Base-by-base conservation (phyloP, 2,888 invertebrate genomes). In the Lapara coniferarum region DNA sequence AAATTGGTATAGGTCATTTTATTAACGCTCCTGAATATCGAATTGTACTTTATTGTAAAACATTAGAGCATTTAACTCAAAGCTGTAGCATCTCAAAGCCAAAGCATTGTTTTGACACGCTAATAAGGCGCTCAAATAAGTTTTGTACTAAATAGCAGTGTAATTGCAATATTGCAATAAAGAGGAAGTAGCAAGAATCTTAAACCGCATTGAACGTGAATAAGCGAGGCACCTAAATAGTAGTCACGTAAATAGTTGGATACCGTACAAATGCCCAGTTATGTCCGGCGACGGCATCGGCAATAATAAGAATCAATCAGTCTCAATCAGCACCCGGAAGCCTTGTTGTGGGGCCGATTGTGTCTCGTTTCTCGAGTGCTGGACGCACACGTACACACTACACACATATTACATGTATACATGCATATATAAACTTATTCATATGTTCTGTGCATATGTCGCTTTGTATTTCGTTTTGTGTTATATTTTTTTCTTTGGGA, bases 281-380 rank as follows among this genome's bases (percentile, higher is more conserved):
- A 75, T 72, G 72, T 71, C 73, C 76, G 75, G 75, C 76, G 77
- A 72, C 75, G 75, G 79, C 75, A 80, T 75, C 59, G 69, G 71
- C 83, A 82, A 84, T 83, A 83, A 84, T 81, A 83, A 81, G 81
- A 90, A 87, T 88, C 89, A 92, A 92, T 92, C 91, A 89, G 81
- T 76, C 73, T 82, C 89, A 91, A 91, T 92, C 90, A 88, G 81
- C 79, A 84, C 87, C 87, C 89, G 89, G 92, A 93, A 93, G 89
- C 92, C 92, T 78, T 90, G 87, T 80, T 83, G 82, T 81, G 84
- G 80, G 77, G 73, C 75, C 78, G 81, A 80, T 83, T 90, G 88
- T 90, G 86, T 79, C 78, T 72, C 77, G 69, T 90, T 85, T 79
- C 78, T 72, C 77, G 69, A 70, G 71, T 75, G 78, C 74, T 76